Base-by-base conservation (phyloP, 2,113 vertebrate species). In the Grus americana region DNA sequence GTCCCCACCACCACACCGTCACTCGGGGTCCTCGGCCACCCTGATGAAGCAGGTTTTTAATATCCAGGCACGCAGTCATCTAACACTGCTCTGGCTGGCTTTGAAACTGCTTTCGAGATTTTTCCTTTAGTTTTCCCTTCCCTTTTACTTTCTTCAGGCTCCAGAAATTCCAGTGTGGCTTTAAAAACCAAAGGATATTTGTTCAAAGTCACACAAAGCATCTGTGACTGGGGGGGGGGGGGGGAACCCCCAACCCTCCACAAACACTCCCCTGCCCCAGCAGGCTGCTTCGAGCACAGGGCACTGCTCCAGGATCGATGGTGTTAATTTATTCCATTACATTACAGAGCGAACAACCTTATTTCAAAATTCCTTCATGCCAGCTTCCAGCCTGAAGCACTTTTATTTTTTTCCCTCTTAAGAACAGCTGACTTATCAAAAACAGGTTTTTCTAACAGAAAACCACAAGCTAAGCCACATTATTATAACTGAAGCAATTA, bases 401-500 rank as follows among this genome's bases (percentile, higher is more conserved):
- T 93, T 54, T 42, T 84, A 54, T 82, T 87, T 79, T 61, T 38
- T 2, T 52, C 49, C 57, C 44, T 90, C 86, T 96, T 78, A 88
- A 89, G 93, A 96, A 93, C 78, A 94, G 91, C 95, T 96, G 93
- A 97, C 85, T 92, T 97, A 93, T 85, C 93, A 93, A 97, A 97
- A 94, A 1, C 73, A 73, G 75, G 15, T 89, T 95, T 97, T 97
- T 89, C 70, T 29, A 79, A 83, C 73, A 80, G 46, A 87, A 97
- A 97, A 84, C 92, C 94, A 95, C 93, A 89, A 90, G 92, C 95
- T 89, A 92, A 91, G 94, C 85, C 90, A 91, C 93, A 92, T 96
- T 96, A 96, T 81, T 92, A 49, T 97, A 97, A 98, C 73, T 93
- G 93, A 96, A 91, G 83, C 86, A 87, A 97, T 97, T 97, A 96